Conservation (phyloP, 2,888 invertebrate species). For the Hyposoter dolosus region DNA sequence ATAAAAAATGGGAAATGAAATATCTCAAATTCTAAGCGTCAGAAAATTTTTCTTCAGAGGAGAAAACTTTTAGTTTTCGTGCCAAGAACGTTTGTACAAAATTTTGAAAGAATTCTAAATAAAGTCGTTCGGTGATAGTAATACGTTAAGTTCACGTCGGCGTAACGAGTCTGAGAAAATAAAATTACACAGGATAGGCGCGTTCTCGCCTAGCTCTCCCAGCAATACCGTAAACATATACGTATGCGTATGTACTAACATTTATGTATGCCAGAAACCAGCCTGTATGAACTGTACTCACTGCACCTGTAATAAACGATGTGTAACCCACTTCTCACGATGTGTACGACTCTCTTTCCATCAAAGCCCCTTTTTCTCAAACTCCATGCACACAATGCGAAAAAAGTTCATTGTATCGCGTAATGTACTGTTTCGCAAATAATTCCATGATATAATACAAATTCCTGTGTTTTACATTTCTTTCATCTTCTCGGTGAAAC, state of each 20-base stretch:
- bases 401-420: conserved; percentile 59
- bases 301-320: conserved; percentile 68
- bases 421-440: conserved; percentile 43
- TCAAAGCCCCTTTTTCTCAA: conserved; percentile 64
- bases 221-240: conserved; percentile 22
- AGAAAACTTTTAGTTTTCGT: too few relatives aligned
- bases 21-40: too few relatives aligned
- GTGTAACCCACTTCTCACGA: conserved; percentile 78
- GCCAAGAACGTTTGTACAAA: too few relatives aligned
- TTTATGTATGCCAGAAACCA: conserved; percentile 16
- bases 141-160: conserved; percentile 56
- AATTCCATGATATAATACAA: conserved; percentile 50
- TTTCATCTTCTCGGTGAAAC: not conserved
- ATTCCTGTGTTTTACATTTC: not conserved
- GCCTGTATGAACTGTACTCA: conserved; percentile 37
- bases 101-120: too few relatives aligned
- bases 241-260: conserved; percentile 46
- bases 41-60: too few relatives aligned
- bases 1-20: too few relatives aligned
- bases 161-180: conserved; percentile 52
- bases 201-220: conserved; percentile 67
- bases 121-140: too few relatives aligned
- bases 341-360: conserved; percentile 62
- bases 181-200: conserved; percentile 25
- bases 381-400: not conserved